Conservation (phyloP, 2,113 vertebrate genomes). For the Coturnix japonica region DNA sequence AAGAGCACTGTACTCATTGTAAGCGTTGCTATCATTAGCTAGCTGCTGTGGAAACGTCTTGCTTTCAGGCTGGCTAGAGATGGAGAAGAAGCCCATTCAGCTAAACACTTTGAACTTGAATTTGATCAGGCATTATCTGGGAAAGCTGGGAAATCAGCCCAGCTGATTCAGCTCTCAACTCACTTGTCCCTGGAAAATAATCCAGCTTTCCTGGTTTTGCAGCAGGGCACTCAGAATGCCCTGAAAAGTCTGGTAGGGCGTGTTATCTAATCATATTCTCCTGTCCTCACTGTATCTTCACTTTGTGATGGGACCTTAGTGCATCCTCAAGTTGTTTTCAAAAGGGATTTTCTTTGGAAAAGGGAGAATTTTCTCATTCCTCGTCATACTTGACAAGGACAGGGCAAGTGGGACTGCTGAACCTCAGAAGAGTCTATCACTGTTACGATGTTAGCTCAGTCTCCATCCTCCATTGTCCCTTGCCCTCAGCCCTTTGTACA, state of each 20-base stretch:
- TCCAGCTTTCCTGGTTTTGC: constrained; percentile 1
- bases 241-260: constrained; percentile 4
- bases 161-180: constrained; percentile 26
- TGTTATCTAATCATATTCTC: neutral
- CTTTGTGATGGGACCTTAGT: neutral
- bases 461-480: neutral
- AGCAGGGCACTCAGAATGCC: neutral
- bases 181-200: neutral
- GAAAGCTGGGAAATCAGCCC: neutral
- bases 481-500: neutral
- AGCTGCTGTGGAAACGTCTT: constrained; percentile 41
- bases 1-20: neutral
- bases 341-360: neutral
- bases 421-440: neutral
- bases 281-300: neutral
- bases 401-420: neutral
- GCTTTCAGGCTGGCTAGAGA: constrained; percentile 21
- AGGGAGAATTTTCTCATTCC: neutral
- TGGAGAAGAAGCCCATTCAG: constrained; percentile 22
- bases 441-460: neutral
- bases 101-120: constrained; percentile 27
- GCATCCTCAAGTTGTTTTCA: neutral
- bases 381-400: neutral
- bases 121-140: constrained; percentile 13
- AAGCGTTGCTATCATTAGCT: constrained; percentile 35